A percentile compares a stretch with the other conserved stretches of the same genome.
Conservation (phyloP, 2,797 vertebrate species). For the Fundulus diaphanus region DNA sequence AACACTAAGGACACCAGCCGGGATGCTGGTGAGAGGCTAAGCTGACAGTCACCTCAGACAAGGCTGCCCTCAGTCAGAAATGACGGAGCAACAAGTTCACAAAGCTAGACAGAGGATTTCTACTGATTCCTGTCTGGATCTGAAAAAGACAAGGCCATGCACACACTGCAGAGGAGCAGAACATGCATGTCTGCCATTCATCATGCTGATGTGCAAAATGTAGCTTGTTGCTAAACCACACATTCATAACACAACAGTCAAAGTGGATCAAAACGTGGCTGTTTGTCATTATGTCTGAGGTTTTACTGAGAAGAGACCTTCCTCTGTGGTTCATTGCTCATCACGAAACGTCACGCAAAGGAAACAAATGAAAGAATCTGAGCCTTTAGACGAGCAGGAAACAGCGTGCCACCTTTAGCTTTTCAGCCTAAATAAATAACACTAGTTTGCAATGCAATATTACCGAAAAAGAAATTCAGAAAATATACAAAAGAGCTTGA, state of each 20-base stretch:
- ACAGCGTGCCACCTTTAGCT: not conserved
- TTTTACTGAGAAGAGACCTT: constrained; percentile 31
- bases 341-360: constrained; percentile 36
- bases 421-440: not conserved
- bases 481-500: not conserved
- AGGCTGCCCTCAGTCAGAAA: no score
- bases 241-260: not conserved
- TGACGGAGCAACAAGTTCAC: no score
- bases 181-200: no score
- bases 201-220: not conserved
- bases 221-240: not conserved
- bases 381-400: not conserved
- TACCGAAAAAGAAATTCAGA: not conserved
- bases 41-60: no score
- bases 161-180: no score
- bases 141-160: no score
- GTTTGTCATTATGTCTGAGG: not conserved
- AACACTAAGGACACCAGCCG: no score
- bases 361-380: constrained; percentile 27
- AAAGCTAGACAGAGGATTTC: no score
- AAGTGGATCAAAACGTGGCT: not conserved
- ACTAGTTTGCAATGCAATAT: not conserved
- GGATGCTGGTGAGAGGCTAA: no score
- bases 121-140: no score
- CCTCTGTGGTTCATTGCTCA: constrained; percentile 54